Conservation (phyloP, 2,888 invertebrate species). For the Rotaria magnacalcarata region DNA sequence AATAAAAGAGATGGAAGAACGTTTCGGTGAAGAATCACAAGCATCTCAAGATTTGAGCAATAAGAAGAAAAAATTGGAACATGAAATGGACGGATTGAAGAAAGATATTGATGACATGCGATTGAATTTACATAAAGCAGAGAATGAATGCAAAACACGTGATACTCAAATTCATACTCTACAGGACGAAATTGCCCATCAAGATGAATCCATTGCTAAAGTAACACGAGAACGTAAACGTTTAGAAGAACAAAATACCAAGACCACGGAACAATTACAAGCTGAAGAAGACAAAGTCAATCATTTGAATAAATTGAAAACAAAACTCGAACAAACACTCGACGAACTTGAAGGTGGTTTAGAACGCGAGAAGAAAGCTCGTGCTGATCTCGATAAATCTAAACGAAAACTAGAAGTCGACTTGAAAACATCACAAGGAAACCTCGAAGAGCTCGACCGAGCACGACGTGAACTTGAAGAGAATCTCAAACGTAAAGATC, state of each 20-base stretch:
- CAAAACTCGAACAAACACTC: constrained; percentile 91
- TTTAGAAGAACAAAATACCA: constrained; percentile 47
- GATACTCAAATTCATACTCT: constrained; percentile 48
- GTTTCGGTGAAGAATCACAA: constrained; percentile 93
- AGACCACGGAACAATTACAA: constrained; percentile 47
- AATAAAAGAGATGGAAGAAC: constrained; percentile 88
- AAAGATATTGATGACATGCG: constrained; percentile 96
- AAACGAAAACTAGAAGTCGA: constrained; percentile 98
- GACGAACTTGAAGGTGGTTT: constrained; percentile 91
- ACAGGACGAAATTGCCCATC: constrained; percentile 70
- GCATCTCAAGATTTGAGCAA: constrained; percentile 87
- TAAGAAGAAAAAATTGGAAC: constrained; percentile 92
- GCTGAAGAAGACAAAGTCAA: constrained; percentile 65
- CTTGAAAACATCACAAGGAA: constrained; percentile 70
- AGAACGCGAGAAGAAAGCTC: constrained; percentile 97
- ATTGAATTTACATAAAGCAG: constrained; percentile 66
- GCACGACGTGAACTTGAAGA: constrained; percentile 55
- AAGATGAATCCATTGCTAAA: constrained; percentile 64
- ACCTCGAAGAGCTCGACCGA: constrained; percentile 59
- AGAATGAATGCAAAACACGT: constrained; percentile 47
- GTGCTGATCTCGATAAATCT: constrained; percentile 90
- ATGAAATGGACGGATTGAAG: constrained; percentile 86
- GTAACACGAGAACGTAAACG: constrained; percentile 48
- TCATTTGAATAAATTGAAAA: constrained; percentile 93
- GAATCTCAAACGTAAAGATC: constrained; percentile 74